Evolutionary conservation across 2,113 vertebrate species (phyloP).

Genomic region (Crypturellus undulatus): DNA sequence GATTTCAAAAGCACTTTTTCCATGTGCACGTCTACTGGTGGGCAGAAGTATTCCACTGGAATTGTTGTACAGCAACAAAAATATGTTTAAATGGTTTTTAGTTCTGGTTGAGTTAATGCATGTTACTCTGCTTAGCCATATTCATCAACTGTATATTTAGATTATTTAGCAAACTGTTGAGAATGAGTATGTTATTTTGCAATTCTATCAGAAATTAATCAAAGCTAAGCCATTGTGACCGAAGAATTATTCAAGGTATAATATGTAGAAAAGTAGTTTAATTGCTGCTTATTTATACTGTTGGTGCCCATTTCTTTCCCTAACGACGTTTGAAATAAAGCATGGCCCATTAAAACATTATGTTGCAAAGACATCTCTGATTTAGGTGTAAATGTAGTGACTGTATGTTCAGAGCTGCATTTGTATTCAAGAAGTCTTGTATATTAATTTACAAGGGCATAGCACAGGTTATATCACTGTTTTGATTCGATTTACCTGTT

Average conservation of each 20-base stretch:
- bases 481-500: not conserved
- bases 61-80: slow-evolving; percentile 2
- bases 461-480: not conserved
- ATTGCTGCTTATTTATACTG: not conserved
- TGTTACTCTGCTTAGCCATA: not conserved
- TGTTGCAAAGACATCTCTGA: not conserved
- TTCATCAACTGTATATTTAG: not conserved
- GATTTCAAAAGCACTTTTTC: not conserved
- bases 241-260: not conserved
- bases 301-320: not conserved
- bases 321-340: not conserved
- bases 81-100: not conserved
- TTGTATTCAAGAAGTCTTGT: not conserved
- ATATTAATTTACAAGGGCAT: not conserved
- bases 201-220: not conserved
- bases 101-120: not conserved
- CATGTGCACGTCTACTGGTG: not conserved
- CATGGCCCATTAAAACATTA: not conserved
- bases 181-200: not conserved
- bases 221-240: not conserved
- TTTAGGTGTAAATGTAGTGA: not conserved
- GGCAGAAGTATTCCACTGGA: not conserved
- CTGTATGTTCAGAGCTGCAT: not conserved
- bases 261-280: not conserved
- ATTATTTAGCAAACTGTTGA: not conserved